Base-by-base conservation (phyloP, 2,888 invertebrate species). In the Ormyrus thymus region DNA sequence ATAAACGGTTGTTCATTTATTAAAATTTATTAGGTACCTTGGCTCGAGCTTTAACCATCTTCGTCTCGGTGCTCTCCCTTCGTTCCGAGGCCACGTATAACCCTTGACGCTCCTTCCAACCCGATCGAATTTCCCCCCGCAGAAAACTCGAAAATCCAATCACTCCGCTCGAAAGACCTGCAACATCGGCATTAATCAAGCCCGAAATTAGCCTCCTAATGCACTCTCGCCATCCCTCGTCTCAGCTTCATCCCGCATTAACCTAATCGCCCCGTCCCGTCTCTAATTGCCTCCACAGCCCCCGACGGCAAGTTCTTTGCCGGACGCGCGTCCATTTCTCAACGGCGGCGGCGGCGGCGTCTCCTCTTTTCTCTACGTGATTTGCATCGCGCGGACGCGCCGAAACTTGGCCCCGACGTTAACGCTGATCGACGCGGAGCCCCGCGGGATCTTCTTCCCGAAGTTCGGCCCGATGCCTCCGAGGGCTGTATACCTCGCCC, bases 301-400 rank as follows among this genome's bases (percentile, higher is more conserved):
- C 62, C 11, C 43, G 9, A 5, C 7, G 29, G 46, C 75, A 68
- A 78, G 48, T 73, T 71, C 73, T 69, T 76, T 48, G 53, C 50
- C 13, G 55, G 11, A 9, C 15, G 48, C 6, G 45, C 66, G 65
- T 66, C 43, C 66, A 48, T 68, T 43, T 43, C 73, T 29, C 29
- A 29, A 4, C 29, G 29, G 29, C 29, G 29, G 29, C 29, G 29
- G 29, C 29, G 29, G 29, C 29, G 29, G 29, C 29, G 29, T 29
- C 29, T 29, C 29, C 29, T 29, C 29, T 29, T 29, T 29, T 29
- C 29, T 29, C 58, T 8, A 81, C 81, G 81, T 83, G 83, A 82
- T 82, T 83, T 83, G 81, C 83, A 83, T 83, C 68, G 81, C 58
- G 50, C 66, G 58, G 58, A 70, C 56, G 29, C 29, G 29, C 4